Percentiles rank a stretch among this genome's conserved stretches.
Evolutionary conservation across 2,888 invertebrate genomes (phyloP).

Genomic region (Venustoraphidia nigricollis): DNA sequence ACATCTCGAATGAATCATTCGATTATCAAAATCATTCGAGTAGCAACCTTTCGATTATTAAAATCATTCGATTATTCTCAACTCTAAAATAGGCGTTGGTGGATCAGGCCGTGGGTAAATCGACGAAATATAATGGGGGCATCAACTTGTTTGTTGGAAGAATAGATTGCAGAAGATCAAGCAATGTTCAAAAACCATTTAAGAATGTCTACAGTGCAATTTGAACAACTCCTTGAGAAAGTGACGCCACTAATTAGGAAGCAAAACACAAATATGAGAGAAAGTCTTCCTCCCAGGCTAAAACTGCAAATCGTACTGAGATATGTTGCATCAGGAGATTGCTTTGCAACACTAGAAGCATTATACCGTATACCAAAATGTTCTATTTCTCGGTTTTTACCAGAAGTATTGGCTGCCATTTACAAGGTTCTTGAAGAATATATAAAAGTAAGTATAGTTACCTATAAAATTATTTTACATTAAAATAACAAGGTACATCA

Average conservation of each 20-base stretch:
- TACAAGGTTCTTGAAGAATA: not conserved
- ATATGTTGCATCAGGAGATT: slow-evolving; percentile 9
- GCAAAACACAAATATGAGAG: slow-evolving; percentile 7
- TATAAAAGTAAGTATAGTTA: slow-evolving; percentile 3
- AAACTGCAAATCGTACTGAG: slow-evolving; percentile 7
- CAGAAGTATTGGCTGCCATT: slow-evolving; percentile 2
- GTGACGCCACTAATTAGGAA: slow-evolving; percentile 7
- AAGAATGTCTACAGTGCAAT: slow-evolving; percentile 6
- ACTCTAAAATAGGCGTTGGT: no score
- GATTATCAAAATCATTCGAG: no score
- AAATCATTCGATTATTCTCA: no score
- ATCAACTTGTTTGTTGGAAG: slow-evolving; percentile 9
- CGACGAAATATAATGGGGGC: not conserved
- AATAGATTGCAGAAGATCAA: slow-evolving; percentile 10
- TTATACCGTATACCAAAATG: slow-evolving; percentile 3
- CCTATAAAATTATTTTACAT: no score
- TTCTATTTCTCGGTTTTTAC: not conserved
- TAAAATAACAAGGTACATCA: no score
- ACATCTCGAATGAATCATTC: no score
- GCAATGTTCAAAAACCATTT: slow-evolving; percentile 6
- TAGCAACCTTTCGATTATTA: no score
- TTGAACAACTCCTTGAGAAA: slow-evolving; percentile 6
- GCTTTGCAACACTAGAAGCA: slow-evolving; percentile 2
- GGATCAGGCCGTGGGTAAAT: no score
- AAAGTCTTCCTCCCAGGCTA: slow-evolving; percentile 6